Evolutionary conservation across 1,140 invertebrate species (phyloP).

Genomic region (Bombyx mandarina): DNA sequence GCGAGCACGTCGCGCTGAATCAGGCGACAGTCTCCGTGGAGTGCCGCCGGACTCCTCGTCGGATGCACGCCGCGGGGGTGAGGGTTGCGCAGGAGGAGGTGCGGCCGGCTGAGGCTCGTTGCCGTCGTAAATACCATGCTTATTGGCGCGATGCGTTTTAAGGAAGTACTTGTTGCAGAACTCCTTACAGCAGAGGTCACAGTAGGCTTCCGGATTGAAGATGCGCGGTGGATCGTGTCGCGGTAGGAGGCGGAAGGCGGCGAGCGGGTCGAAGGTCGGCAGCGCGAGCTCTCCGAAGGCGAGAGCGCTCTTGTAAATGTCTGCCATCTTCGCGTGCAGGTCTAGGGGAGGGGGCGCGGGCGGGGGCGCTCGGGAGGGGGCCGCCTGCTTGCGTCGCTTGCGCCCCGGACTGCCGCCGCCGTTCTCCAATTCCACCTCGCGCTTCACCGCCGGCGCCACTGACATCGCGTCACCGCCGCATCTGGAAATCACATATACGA

Average conservation of each 20-base stretch:
- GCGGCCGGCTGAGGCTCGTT: slow-evolving; percentile 63
- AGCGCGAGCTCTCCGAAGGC: slow-evolving; percentile 64
- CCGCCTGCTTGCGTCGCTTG: slow-evolving; percentile 63
- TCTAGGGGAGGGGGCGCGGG: slow-evolving; percentile 40
- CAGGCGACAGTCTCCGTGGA: slow-evolving; percentile 73
- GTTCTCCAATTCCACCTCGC: slow-evolving; percentile 50
- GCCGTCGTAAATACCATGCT: slow-evolving; percentile 87
- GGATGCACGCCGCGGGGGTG: slow-evolving; percentile 58
- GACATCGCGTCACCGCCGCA: slow-evolving; percentile 70
- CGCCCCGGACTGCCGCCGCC: slow-evolving; percentile 52
- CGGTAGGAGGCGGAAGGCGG: slow-evolving; percentile 71
- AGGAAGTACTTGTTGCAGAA: slow-evolving; percentile 99
- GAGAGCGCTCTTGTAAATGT: slow-evolving; percentile 68
- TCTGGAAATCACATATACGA: slow-evolving; percentile 58
- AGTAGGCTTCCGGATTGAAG: slow-evolving; percentile 96
- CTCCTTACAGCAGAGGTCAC: slow-evolving; percentile 98
- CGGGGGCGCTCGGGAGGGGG: slow-evolving; percentile 42
- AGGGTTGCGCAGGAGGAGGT: slow-evolving; percentile 49
- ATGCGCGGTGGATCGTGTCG: slow-evolving; percentile 82
- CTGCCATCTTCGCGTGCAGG: slow-evolving; percentile 67
- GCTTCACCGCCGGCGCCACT: slow-evolving; percentile 65
- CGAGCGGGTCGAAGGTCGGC: slow-evolving; percentile 61
- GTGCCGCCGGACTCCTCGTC: slow-evolving; percentile 71
- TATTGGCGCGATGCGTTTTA: slow-evolving; percentile 97
- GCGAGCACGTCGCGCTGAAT: slow-evolving; percentile 74